A percentile compares a stretch with the other conserved stretches of the same genome.
Evolutionary conservation across 2,888 invertebrate species (phyloP).

Genomic region (Platynereis dumerilii): DNA sequence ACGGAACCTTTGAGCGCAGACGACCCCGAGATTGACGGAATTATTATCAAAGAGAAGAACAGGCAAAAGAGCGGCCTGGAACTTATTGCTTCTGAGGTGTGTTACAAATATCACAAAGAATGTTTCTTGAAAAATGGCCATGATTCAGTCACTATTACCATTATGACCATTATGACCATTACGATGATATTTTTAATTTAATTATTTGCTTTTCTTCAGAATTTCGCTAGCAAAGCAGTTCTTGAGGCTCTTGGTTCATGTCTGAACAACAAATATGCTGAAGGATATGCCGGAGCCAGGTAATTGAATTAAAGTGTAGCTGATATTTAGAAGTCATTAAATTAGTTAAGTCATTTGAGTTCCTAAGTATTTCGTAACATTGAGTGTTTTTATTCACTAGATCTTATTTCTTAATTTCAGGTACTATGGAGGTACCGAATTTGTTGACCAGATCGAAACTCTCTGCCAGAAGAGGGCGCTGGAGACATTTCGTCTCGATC

Average conservation of each 20-base stretch:
- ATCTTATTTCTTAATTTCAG: conserved; percentile 65
- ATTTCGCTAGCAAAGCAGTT: conserved; percentile 66
- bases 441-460: conserved; percentile 89
- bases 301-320: no score
- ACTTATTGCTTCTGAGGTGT: conserved; percentile 54
- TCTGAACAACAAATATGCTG: conserved; percentile 70
- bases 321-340: no score
- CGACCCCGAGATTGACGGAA: conserved; percentile 64
- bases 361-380: no score
- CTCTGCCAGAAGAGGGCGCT: conserved; percentile 87
- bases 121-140: no score
- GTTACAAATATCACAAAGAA: no score
- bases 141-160: no score
- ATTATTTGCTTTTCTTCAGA: conserved; percentile 42
- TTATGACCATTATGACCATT: no score
- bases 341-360: no score
- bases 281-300: conserved; percentile 69
- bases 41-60: conserved; percentile 64
- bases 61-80: conserved; percentile 65
- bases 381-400: no score
- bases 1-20: conserved; percentile 44
- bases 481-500: conserved; percentile 79
- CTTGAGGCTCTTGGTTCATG: conserved; percentile 66
- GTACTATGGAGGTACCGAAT: conserved; percentile 97
- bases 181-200: no score